Base-by-base conservation (phyloP, 92 coral and sea anemone genomes). In the Zoanthus sociatus region DNA sequence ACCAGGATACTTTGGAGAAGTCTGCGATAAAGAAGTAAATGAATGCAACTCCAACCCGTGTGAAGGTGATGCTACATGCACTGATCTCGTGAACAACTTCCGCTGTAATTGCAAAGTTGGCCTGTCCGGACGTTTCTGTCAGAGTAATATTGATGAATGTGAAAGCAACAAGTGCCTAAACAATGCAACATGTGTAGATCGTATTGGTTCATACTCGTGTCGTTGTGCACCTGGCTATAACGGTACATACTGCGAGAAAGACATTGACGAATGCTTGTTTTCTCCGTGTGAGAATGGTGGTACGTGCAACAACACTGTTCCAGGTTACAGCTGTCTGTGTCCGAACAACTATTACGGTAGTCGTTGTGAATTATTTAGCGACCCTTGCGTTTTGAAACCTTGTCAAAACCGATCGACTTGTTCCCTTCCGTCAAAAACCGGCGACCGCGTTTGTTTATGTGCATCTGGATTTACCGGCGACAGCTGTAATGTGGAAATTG, bases 151-250 rank as follows among this genome's bases (percentile, higher is more conserved):
- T 4, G 90, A 93, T 30, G 96, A 93, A 32, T 93, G 96, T 46
- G 54, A 61, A 1, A 81, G 79, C 26, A 89, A 93, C 76, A 64
- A 56, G 16, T 93, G 96, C 48, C 42, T 50, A 83, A 93, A 93
- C 67, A 93, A 93, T 48, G 96, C 96, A 31, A 86, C 94, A 3
- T 93, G 94, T 46, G 17, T 87, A 50, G 96, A 93, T 72, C 78
- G 69, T 33, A 81, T 78, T 1, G 71, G 71, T 15, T 84, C 90
- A 3, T 93, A 93, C 75, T 9, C 78, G 48, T 93, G 96, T 33
- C 63, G 63, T 14, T 93, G 96, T 64, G 18, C 58, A 1, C 92
- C 89, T 26, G 96, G 94, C 11, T 93, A 71, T 73, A 93, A 87
- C 74, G 96, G 96, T 0, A 86, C 91, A 1, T 78, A 76, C 79